phyloP scores from a whole-genome alignment of 1,140 invertebrate genomes.

The Prorops nasuta region DNA sequence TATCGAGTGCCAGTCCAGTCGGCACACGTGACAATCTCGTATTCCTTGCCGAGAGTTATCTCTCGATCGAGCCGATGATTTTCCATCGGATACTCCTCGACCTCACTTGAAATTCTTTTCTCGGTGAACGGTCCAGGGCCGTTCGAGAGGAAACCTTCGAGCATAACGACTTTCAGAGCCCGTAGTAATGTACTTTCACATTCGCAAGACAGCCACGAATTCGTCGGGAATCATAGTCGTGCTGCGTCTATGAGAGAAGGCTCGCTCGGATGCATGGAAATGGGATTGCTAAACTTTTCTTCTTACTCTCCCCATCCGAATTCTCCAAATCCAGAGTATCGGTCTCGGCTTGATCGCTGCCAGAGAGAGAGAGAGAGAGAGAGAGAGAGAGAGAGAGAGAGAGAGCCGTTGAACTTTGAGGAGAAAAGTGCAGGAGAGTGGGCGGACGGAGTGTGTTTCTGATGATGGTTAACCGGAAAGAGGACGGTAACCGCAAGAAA shows the following conservation, averaged over 20 bases:
- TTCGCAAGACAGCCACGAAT: slow-evolving; percentile 33
- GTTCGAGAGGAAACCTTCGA: slow-evolving; percentile 30
- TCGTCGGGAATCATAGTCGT: slow-evolving; percentile 26
- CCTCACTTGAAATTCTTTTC: slow-evolving; percentile 21
- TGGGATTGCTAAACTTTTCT: no score
- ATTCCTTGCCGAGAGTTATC: no score
- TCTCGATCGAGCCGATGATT: no score
- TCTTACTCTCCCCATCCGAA: no score
- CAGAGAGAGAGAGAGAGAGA: not conserved
- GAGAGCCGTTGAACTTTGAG: not conserved
- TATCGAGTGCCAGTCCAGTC: no score
- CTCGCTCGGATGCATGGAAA: no score
- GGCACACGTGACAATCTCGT: no score
- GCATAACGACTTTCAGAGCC: slow-evolving; percentile 31
- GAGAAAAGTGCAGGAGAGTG: not conserved
- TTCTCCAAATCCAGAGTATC: no score
- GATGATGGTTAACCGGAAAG: slow-evolving; percentile 2
- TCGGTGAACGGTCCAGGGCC: slow-evolving; percentile 27
- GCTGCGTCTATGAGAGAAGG: slow-evolving; percentile 12
- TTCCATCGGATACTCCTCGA: slow-evolving; percentile 7
- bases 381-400: not conserved
- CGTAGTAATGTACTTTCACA: slow-evolving; percentile 34
- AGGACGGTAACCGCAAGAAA: no score
- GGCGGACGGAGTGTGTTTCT: slow-evolving; percentile 1
- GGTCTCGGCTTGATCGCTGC: no score